Base-by-base conservation (phyloP, 92 coral and sea anemone species). In the Palythoa caribaeorum region DNA sequence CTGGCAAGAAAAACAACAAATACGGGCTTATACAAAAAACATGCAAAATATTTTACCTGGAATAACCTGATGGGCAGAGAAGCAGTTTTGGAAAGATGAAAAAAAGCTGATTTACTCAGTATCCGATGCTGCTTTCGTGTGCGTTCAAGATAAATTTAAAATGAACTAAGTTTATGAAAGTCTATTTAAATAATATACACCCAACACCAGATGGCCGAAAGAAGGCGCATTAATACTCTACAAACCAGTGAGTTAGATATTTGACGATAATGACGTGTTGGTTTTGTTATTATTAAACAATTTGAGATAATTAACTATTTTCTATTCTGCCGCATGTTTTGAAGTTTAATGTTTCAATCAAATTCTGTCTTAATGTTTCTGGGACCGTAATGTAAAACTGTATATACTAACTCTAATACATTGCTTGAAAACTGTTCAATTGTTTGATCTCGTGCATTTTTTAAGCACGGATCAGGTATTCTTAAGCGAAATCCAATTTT, bases 251-350 rank as follows among this genome's bases (percentile, higher is more conserved):
- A 90, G 71, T 78, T 77, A 84, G 94, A 94, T 92, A 87, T 89
- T 59, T 69, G 48, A 48, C 83, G 95, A 94, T 94, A 91, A 93
- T 84, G 85, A 85, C 89, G 90, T 79, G 84, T 79, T 90, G 94
- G 92, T 88, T 86, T 91, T 86, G 90, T 93, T 94, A 78, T 91
- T 92, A 90, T 94, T 93, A 89, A 90, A 88, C 93, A 87, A 87
- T 91, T 81, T 88, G 79, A 84, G 85, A 90, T 88, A 91, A 94
- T 91, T 91, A 91, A 77, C 93, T 35, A 79, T 79, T 80, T 55
- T 51, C 51, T 79, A 73, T 87, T 86, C 84, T 65, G 86, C 66
- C 86, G 86, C 86, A 66, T 66, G 76, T 81, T 69, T 66, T 66
- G 86, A 81, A 81, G 86, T 81, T 81, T 81, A 81, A 47, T 55